Evolutionary conservation across 2,113 vertebrate species (phyloP), one percentile per base, ranked within the genome.

Genomic region (Zosterops pallidus): DNA sequence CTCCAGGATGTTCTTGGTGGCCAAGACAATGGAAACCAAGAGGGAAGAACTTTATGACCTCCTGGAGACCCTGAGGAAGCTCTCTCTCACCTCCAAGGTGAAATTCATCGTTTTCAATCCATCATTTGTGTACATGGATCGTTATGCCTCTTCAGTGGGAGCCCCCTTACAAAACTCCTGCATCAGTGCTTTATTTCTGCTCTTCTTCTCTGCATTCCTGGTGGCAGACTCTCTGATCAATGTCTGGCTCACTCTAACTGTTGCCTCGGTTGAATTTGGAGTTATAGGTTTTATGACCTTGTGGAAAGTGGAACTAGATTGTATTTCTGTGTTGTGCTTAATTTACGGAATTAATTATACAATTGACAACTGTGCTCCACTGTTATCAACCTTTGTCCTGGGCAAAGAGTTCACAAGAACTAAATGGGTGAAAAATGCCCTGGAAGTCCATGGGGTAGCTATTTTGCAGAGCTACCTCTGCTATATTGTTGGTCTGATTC

Each of bases 51-150:
- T 99, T 98, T 99, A 99, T 25, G 98, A 98, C 95, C 98, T 99
- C 95, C 98, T 99, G 96, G 99, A 99, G 97, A 99, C 99, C 21
- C 97, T 99, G 93, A 98, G 99, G 49, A 99, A 99, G 94, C 97
- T 99, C 84, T 99, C 99, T 6, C 98, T 99, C 92, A 99, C 99
- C 64, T 99, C 99, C 41, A 99, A 99, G 60, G 99, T 99, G 81
- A 99, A 99, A 96, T 99, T 99, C 97, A 99, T 99, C 0, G 99
- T 99, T 98, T 99, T 99, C 89, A 99, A 99, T 97, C 99, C 99
- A 7, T 99, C 99, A 4, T 99, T 99, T 86, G 99, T 99, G 91
- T 99, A 99, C 98, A 98, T 99, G 98, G 99, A 99, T 97, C 99
- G 99, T 96, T 99, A 99, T 7, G 98, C 99, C 22, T 98, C 99